Evolutionary conservation across 2,113 vertebrate species (phyloP).

Genomic region (Camarhynchus parvulus): DNA sequence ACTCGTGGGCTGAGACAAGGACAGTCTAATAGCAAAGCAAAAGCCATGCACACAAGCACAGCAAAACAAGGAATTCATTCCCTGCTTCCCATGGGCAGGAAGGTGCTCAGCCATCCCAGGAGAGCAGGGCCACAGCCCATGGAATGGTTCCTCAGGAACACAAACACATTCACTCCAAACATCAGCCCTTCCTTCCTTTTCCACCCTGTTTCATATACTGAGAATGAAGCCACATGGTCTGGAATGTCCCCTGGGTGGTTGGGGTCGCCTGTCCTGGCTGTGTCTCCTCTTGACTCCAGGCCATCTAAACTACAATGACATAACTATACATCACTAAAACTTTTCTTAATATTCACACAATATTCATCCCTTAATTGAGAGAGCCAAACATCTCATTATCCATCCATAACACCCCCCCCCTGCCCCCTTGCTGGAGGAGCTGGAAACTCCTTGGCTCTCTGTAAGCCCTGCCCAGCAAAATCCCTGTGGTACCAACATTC

Average conservation of each 20-base stretch:
- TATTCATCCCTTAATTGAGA: too few species aligned
- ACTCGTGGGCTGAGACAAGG: neutral
- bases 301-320: too few species aligned
- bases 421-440: neutral
- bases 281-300: too few species aligned
- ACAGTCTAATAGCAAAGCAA: neutral
- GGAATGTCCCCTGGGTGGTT: neutral
- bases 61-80: neutral
- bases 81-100: neutral
- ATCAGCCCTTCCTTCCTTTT: neutral
- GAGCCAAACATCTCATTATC: too few species aligned
- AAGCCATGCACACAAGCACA: neutral
- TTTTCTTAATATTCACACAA: too few species aligned
- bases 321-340: too few species aligned
- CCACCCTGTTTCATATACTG: neutral
- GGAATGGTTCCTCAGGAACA: fast-evolving
- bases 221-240: neutral
- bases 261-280: neutral
- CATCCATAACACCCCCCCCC: too few species aligned
- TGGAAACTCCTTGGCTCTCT: neutral
- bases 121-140: neutral
- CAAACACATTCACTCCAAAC: neutral
- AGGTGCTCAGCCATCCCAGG: neutral
- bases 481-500: neutral
- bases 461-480: neutral